Percentiles rank a stretch among this genome's conserved stretches.
Evolutionary conservation across 2,113 vertebrate genomes (phyloP).

Genomic region (Zosterops japonicus): DNA sequence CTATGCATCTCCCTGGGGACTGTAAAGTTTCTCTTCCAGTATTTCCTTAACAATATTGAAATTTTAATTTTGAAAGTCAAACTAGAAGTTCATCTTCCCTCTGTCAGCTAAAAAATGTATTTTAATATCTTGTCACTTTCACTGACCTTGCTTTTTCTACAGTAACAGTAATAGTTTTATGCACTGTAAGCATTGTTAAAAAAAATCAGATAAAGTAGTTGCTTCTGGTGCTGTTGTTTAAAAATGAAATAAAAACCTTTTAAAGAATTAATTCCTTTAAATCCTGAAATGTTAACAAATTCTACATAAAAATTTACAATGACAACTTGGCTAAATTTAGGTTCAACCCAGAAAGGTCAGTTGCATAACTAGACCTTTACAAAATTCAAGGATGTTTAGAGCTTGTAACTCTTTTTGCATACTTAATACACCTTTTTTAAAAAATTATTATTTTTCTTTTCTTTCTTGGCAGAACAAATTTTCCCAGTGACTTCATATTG

Average conservation of each 20-base stretch:
- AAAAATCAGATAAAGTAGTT: neutral
- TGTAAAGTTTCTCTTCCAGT: neutral
- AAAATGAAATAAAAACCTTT: conserved; percentile 28
- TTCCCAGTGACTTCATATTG: neutral
- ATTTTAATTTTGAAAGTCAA: conserved; percentile 6
- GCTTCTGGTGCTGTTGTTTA: neutral
- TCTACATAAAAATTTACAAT: neutral
- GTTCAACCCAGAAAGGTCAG: neutral
- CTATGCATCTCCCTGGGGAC: neutral
- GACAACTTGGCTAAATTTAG: neutral
- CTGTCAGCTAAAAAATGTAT: neutral
- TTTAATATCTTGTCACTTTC: neutral
- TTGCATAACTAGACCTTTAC: neutral
- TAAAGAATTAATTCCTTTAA: conserved; percentile 11
- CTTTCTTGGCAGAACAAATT: neutral
- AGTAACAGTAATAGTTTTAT: neutral
- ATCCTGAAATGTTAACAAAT: neutral
- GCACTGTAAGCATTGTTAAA: neutral
- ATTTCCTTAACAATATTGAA: neutral
- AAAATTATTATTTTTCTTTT: neutral
- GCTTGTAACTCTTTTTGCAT: neutral
- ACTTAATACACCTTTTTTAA: neutral
- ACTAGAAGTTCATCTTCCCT: neutral
- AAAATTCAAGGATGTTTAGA: neutral
- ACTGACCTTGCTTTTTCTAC: neutral